A percentile compares a stretch with the other conserved stretches of the same genome.
Conservation (phyloP, 2,797 vertebrate genomes). For the Trachurus trachurus region DNA sequence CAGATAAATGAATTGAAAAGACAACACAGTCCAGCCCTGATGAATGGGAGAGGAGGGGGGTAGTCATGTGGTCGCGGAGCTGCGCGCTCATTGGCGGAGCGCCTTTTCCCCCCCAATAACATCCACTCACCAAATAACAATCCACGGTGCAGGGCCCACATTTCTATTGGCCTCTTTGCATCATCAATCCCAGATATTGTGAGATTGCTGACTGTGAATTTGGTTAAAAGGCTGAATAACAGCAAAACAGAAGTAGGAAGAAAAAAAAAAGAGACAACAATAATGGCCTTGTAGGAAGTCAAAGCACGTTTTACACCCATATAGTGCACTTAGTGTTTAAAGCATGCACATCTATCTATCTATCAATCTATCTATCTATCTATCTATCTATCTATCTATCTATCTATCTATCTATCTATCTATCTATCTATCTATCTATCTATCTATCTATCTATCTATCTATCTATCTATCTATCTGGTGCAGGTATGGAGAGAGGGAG, state of each 20-base stretch:
- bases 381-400: constrained; percentile 4
- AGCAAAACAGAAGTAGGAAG: constrained; percentile 71
- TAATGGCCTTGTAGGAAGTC: constrained; percentile 45
- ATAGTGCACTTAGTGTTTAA: constrained; percentile 6
- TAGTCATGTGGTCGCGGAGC: constrained; percentile 87
- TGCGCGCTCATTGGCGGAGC: constrained; percentile 87
- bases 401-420: constrained; percentile 10
- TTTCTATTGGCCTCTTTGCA: constrained; percentile 92
- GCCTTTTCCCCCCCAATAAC: constrained; percentile 85
- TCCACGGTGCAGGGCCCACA: constrained; percentile 87
- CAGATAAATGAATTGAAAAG: constrained; percentile 99
- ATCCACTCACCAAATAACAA: constrained; percentile 93
- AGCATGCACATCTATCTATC: constrained; percentile 2
- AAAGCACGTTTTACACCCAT: constrained; percentile 39
- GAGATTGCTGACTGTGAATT: constrained; percentile 89
- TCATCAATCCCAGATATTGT: constrained; percentile 98
- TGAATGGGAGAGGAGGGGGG: constrained; percentile 97
- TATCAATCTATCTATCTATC: constrained; percentile 6
- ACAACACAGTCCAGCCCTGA: constrained; percentile 99
- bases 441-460: no score
- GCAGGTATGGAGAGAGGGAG: background rate
- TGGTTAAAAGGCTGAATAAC: constrained; percentile 88
- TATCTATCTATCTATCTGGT: constrained; percentile 8
- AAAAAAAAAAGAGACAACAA: constrained; percentile 55
- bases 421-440: no score